Evolutionary conservation across 92 coral and sea anemone species (phyloP), one percentile per base, ranked within the genome.

Genomic region (Zoanthus solanderi): DNA sequence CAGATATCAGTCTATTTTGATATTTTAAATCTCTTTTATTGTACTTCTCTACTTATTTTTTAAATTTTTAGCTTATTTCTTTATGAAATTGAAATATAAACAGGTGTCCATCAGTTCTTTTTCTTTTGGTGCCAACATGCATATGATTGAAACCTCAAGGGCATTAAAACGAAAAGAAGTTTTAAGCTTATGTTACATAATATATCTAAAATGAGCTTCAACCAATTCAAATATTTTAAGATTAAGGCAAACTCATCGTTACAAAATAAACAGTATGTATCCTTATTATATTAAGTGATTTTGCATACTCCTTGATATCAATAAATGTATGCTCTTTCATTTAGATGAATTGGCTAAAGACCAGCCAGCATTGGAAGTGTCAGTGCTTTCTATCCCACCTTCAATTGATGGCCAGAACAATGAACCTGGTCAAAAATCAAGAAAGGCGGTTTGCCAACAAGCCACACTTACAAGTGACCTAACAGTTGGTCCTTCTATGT

Each of bases 401-500:
- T 71, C 76, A 71, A 50, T 71, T 71, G 76, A 71, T 37, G 76
- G 52, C 7, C 50, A 71, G n/a, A 71, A 32, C 50, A 71, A 71
- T 32, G n/a, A 71, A 32, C 76, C 50, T 71, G 76, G 76, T 71
- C 76, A 71, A 71, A 71, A 71, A 71, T 71, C n/a, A 71, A 71
- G 76, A 56, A 54, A 85, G 31, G 89, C 69, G 83, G 69, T 56
- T 74, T 85, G 75, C 30, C 9, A 72, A 74, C 75, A 85, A 66
- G 77, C 23, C n/a, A 84, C 88, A 37, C 46, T 84, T 78, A 84
- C 88, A 71, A 54, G 75, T 74, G 42, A 69, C 68, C 82, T 66
- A 60, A 69, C 89, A 85, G 82, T 85, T 75, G 83, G 83, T 6
- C 89, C 89, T 74, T 73, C 89, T 32, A 29, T 75, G 82, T 85